Evolutionary conservation across 2,113 vertebrate genomes (phyloP).

Genomic region (Hippotragus niger): DNA sequence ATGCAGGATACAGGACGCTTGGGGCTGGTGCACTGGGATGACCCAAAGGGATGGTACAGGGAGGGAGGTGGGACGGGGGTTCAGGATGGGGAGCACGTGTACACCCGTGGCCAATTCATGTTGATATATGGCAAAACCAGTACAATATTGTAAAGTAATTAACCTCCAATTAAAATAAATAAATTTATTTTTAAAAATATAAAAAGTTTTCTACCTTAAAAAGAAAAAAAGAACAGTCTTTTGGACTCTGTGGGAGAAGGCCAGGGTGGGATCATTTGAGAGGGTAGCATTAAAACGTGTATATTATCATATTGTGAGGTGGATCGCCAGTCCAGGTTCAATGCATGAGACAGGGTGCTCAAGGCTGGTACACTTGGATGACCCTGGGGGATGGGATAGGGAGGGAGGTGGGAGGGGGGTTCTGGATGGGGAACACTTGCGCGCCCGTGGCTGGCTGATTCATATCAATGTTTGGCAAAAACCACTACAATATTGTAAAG

Average conservation of each 20-base stretch:
- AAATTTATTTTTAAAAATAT: too few species aligned
- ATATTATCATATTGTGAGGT: background rate
- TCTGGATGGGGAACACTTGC: background rate
- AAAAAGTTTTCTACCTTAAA: too few species aligned
- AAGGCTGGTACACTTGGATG: background rate
- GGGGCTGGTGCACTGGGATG: background rate
- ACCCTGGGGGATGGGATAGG: background rate
- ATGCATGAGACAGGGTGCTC: background rate
- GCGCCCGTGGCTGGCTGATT: background rate
- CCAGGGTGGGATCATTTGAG: background rate
- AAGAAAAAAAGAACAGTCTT: background rate
- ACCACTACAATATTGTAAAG: background rate
- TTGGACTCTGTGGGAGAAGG: background rate
- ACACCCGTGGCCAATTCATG: background rate
- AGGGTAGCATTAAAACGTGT: background rate
- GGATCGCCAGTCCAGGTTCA: rapidly evolving
- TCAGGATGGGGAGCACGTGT: background rate
- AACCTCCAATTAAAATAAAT: background rate
- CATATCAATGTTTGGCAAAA: background rate
- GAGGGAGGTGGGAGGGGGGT: background rate
- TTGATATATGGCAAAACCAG: background rate
- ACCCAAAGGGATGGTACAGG: background rate
- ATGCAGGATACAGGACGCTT: background rate
- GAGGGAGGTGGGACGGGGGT: background rate
- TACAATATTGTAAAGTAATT: background rate